These are phyloP conservation scores for Lanius collurio DNA, from an alignment of 2,113 vertebrate genomes.

Conservation along the genomic window DNA sequence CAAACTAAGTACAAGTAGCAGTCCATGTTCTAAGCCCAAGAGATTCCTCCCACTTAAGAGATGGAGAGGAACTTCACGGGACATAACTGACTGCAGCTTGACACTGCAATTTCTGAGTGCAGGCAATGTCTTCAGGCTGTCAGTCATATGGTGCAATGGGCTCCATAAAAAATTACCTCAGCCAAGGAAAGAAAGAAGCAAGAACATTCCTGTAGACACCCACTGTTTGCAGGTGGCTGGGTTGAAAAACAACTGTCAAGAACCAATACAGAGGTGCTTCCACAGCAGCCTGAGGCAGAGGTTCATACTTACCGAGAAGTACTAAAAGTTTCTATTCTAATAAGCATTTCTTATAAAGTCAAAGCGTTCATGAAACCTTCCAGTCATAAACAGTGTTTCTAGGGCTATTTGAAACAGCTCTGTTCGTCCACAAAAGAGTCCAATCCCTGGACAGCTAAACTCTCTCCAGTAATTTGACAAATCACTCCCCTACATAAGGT, in stretches of 20 bases:
- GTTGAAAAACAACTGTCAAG: neutral
- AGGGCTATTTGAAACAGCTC: neutral
- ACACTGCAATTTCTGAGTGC: accelerated
- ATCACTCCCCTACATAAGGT: neutral
- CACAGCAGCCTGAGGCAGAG: neutral
- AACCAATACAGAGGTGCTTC: neutral
- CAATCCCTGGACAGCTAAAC: neutral
- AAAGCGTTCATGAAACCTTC: neutral
- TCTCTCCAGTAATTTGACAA: neutral
- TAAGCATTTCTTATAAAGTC: neutral
- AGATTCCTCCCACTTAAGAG: neutral
- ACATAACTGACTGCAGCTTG: neutral
- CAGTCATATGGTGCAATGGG: neutral
- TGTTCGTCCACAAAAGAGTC: neutral
- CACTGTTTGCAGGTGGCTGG: neutral
- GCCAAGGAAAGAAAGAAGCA: neutral
- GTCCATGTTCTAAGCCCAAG: neutral
- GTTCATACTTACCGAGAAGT: neutral
- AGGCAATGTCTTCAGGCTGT: neutral
- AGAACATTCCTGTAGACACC: neutral
- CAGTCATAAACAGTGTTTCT: neutral
- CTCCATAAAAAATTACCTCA: neutral
- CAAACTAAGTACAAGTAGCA: neutral
- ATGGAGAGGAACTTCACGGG: neutral
- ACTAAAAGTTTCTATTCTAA: neutral